Percentiles rank a stretch among this genome's conserved stretches.
These are phyloP conservation scores for Drosophila mercatorum DNA, from an alignment of 2,888 invertebrate genomes.

Conservation along the genomic window DNA sequence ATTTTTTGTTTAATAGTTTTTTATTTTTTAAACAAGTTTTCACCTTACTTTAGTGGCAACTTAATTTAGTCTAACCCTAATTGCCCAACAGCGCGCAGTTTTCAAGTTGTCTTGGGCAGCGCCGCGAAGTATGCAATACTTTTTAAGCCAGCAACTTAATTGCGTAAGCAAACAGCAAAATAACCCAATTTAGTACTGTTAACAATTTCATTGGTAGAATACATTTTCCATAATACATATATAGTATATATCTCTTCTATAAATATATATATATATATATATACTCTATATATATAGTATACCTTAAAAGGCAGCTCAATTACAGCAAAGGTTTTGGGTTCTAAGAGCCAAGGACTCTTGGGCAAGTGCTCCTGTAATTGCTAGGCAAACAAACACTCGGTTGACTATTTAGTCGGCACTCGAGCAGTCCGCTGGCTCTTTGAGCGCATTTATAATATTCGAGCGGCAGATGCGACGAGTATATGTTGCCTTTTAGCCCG, in stretches of 20 bases:
- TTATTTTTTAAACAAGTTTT: too few species aligned
- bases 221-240: too few species aligned
- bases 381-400: constrained; percentile 50
- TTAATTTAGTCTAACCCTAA: too few species aligned
- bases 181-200: constrained; percentile 13
- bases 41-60: too few species aligned
- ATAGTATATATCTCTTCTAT: too few species aligned
- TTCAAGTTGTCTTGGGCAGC: constrained; percentile 24
- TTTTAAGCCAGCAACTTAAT: constrained; percentile 40
- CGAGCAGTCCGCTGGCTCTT: constrained; percentile 16
- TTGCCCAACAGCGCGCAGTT: constrained; percentile 53
- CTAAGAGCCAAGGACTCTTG: constrained; percentile 16
- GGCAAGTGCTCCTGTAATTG: constrained; percentile 53
- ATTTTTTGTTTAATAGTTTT: too few species aligned
- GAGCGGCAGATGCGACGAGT: neutral
- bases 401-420: constrained; percentile 37
- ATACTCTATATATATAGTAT: constrained; percentile 2
- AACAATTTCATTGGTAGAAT: constrained; percentile 38
- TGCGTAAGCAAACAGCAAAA: constrained; percentile 38
- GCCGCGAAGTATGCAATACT: constrained; percentile 46
- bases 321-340: constrained; percentile 1
- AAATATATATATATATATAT: too few species aligned
- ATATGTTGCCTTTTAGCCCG: neutral
- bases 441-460: constrained; percentile 15
- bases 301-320: constrained; percentile 19